phyloP scores from a whole-genome alignment of 2,888 invertebrate species.

The Heterodera filipjevi region DNA sequence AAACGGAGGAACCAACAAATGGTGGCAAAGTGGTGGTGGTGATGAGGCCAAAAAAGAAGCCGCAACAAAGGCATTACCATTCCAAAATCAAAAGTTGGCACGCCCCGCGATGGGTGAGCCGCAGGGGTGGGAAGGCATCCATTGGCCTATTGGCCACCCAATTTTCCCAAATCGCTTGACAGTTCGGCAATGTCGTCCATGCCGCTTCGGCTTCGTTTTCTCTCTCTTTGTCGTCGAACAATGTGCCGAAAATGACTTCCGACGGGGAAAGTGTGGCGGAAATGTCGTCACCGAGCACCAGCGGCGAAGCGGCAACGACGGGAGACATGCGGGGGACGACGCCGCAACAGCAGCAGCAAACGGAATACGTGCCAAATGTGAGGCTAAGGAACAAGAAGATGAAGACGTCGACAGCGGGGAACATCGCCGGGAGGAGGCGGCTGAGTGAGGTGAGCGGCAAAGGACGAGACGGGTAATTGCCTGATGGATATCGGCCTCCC shows the following conservation, averaged over 20 bases:
- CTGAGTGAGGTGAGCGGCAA: slow-evolving; percentile 2
- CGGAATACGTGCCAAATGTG: slow-evolving; percentile 56
- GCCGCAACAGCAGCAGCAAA: slow-evolving; percentile 30
- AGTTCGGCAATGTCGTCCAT: slow-evolving; percentile 21
- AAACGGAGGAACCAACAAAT: neutral
- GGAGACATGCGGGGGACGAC: slow-evolving; percentile 32
- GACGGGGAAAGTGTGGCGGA: slow-evolving; percentile 64
- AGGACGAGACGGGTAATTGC: neutral
- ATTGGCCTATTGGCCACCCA: neutral
- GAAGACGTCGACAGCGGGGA: neutral
- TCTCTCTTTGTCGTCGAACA: slow-evolving; percentile 63
- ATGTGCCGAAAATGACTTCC: slow-evolving; percentile 59
- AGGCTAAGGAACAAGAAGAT: slow-evolving; percentile 63
- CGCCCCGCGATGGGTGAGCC: slow-evolving; percentile 25
- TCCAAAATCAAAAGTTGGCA: slow-evolving; percentile 29
- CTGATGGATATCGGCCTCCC: too few species aligned
- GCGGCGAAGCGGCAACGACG: slow-evolving; percentile 31
- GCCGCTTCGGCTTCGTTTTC: slow-evolving; percentile 4
- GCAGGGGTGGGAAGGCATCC: neutral
- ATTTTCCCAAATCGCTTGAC: neutral
- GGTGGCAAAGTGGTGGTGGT: neutral
- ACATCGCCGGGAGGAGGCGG: neutral
- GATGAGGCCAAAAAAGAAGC: slow-evolving; percentile 15
- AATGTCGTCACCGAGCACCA: slow-evolving; percentile 50
- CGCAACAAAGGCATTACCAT: slow-evolving; percentile 8